These are phyloP conservation scores for Misgurnus mizolepis DNA, from an alignment of 2,113 vertebrate genomes.

Conservation along the genomic window DNA sequence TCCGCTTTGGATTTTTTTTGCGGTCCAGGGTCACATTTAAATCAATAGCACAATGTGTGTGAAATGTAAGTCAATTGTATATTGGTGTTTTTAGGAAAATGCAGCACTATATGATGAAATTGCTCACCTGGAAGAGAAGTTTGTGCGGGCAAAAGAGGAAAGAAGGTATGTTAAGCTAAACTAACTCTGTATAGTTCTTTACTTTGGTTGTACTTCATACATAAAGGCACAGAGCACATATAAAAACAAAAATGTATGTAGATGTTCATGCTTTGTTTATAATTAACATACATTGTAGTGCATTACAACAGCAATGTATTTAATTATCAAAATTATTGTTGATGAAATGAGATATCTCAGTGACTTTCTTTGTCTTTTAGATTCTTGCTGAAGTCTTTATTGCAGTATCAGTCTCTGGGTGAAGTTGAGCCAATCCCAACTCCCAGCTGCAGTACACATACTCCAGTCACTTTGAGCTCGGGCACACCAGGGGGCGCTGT, in stretches of 20 bases:
- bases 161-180: slow-evolving; percentile 74
- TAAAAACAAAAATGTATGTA: too few species aligned
- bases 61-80: background rate
- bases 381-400: slow-evolving; percentile 83
- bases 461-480: slow-evolving; percentile 56
- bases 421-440: slow-evolving; percentile 76
- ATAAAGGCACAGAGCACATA: too few species aligned
- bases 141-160: slow-evolving; percentile 85
- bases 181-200: background rate
- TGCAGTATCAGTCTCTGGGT: slow-evolving; percentile 84
- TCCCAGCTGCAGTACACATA: slow-evolving; percentile 60
- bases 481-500: slow-evolving; percentile 54
- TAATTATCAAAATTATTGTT: background rate
- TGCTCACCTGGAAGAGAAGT: slow-evolving; percentile 86
- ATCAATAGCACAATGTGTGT: background rate
- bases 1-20: background rate
- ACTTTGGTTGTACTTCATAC: too few species aligned
- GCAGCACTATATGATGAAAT: slow-evolving; percentile 90
- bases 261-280: background rate
- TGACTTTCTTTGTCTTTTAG: slow-evolving; percentile 56
- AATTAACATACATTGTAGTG: background rate
- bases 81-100: slow-evolving; percentile 74
- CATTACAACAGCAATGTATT: too few species aligned
- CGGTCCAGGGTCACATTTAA: too few species aligned
- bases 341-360: background rate